Percentiles rank a stretch among this genome's conserved stretches.
Evolutionary conservation across 1,140 invertebrate species (phyloP).

Genomic region (Formica selysi): DNA sequence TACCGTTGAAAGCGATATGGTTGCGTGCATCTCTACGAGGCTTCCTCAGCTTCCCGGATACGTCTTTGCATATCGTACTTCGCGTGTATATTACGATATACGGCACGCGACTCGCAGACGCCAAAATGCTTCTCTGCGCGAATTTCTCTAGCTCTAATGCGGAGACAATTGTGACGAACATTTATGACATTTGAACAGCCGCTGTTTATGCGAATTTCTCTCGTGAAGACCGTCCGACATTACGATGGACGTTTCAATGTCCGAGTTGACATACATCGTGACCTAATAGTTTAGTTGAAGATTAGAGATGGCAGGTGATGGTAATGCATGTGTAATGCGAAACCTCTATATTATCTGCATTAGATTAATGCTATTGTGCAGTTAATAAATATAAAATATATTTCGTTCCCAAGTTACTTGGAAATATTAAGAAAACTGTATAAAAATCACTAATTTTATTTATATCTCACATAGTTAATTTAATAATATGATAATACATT

Average conservation of each 20-base stretch:
- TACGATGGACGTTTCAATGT: conserved; percentile 42
- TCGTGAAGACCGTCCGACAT: not conserved
- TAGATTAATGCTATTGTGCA: conserved; percentile 5
- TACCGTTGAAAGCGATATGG: conserved; percentile 72
- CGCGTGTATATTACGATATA: not conserved
- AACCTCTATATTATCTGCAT: not conserved
- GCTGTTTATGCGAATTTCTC: conserved; percentile 22
- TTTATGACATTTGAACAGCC: conserved; percentile 65
- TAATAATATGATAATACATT: not conserved
- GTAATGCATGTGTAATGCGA: conserved; percentile 25
- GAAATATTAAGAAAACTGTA: not conserved
- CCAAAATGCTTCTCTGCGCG: conserved; percentile 31
- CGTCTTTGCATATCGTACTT: conserved; percentile 3
- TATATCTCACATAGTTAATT: not conserved
- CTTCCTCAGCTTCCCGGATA: conserved; percentile 42
- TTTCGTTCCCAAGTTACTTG: not conserved
- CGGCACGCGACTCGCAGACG: conserved; percentile 18
- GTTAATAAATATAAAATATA: not conserved
- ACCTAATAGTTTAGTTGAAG: not conserved
- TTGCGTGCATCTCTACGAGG: conserved; percentile 45
- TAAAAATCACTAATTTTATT: not conserved
- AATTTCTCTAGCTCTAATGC: conserved; percentile 33
- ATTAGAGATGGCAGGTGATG: conserved; percentile 25
- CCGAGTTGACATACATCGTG: conserved; percentile 27
- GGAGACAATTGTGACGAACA: conserved; percentile 60